Percentiles rank a stretch among this genome's conserved stretches.
Conservation (phyloP, 2,113 vertebrate species). For the Petromus typicus region DNA sequence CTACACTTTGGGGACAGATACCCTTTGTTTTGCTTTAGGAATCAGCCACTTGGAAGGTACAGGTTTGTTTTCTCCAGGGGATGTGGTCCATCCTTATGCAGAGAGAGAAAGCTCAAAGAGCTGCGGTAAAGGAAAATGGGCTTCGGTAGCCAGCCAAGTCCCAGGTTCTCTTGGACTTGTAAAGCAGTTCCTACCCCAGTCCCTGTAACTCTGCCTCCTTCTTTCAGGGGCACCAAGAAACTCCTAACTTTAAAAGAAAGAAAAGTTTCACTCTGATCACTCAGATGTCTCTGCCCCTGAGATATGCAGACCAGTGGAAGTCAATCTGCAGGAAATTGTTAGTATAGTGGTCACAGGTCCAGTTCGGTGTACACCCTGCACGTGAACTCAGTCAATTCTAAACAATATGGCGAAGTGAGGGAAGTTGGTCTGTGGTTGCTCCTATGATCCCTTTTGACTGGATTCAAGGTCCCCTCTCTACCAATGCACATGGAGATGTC, state of each 20-base stretch:
- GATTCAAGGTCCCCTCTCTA: neutral
- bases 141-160: neutral
- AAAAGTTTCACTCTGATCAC: neutral
- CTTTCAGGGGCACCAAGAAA: neutral
- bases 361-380: neutral
- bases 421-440: neutral
- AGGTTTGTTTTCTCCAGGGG: neutral
- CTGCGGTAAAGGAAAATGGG: accelerated
- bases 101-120: neutral
- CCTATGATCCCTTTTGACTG: neutral
- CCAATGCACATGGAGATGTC: accelerated
- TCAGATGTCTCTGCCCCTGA: neutral
- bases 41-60: neutral
- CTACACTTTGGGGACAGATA: neutral
- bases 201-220: neutral
- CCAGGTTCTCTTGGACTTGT: neutral
- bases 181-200: neutral
- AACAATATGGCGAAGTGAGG: neutral
- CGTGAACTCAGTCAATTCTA: neutral
- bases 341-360: too few species aligned
- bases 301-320: accelerated
- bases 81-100: too few species aligned
- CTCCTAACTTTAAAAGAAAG: neutral
- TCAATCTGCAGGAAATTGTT: neutral
- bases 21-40: neutral